Conservation (phyloP, 2,113 vertebrate genomes). For the Brienomyrus longianalis region DNA sequence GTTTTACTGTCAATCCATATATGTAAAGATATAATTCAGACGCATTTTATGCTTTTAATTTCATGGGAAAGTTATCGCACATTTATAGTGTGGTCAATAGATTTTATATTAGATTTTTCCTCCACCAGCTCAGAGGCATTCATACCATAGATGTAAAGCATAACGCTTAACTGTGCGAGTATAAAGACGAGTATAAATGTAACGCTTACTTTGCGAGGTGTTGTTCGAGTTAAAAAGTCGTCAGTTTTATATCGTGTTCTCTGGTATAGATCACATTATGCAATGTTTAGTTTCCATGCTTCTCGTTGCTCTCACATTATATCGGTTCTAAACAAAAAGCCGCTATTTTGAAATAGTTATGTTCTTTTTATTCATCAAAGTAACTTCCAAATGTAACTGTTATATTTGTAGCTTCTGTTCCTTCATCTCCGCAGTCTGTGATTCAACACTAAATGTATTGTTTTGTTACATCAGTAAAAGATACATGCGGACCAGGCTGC, state of each 20-base stretch:
- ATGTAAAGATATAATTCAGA: slow-evolving; percentile 29
- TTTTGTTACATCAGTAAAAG: slow-evolving; percentile 88
- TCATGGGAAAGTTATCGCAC: slow-evolving; percentile 15
- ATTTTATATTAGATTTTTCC: slow-evolving; percentile 46
- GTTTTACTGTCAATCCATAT: slow-evolving; percentile 52
- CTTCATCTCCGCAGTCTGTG: slow-evolving; percentile 63
- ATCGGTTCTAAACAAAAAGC: slow-evolving; percentile 9
- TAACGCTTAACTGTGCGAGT: slow-evolving; percentile 60
- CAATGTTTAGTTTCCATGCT: slow-evolving; percentile 74
- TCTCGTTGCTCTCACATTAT: slow-evolving; percentile 65
- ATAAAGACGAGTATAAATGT: slow-evolving; percentile 62
- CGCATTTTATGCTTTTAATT: background rate
- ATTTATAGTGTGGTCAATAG: slow-evolving; percentile 31
- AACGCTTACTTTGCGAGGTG: slow-evolving; percentile 60
- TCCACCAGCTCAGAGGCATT: slow-evolving; percentile 58
- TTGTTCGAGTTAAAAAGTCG: slow-evolving; percentile 63
- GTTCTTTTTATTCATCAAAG: slow-evolving; percentile 24
- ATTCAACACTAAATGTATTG: slow-evolving; percentile 87
- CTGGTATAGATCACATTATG: slow-evolving; percentile 31
- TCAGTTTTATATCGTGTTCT: slow-evolving; percentile 35
- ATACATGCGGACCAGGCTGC: slow-evolving; percentile 79
- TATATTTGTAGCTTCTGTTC: slow-evolving; percentile 53
- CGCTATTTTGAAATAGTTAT: slow-evolving; percentile 26
- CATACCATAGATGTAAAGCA: slow-evolving; percentile 66
- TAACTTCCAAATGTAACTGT: slow-evolving; percentile 49